phyloP scores from a whole-genome alignment of 2,888 invertebrate genomes.

The Sericinus montela region DNA sequence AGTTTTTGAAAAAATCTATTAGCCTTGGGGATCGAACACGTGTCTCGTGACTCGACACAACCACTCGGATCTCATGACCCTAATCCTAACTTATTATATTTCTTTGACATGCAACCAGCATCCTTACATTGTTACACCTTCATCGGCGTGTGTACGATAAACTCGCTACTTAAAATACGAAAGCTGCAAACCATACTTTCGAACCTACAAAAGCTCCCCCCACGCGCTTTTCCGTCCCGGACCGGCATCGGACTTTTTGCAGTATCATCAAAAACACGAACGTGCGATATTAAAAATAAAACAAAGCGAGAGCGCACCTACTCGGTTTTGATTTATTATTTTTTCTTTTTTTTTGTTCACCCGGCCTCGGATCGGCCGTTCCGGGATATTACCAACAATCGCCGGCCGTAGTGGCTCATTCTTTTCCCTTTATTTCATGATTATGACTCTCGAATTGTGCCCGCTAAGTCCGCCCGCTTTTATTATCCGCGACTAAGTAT shows the following conservation, averaged over 20 bases:
- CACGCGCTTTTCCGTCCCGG: not conserved
- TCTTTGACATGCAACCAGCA: too few relatives aligned
- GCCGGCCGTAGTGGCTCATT: conserved; percentile 32
- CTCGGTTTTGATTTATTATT: conserved; percentile 12
- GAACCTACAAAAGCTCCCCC: not conserved
- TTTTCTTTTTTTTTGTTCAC: too few relatives aligned
- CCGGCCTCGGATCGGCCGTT: conserved; percentile 21
- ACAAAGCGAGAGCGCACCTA: not conserved
- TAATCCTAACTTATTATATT: too few relatives aligned
- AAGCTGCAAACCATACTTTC: too few relatives aligned
- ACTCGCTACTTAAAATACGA: too few relatives aligned
- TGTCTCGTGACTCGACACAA: too few relatives aligned
- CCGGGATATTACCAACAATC: conserved; percentile 25
- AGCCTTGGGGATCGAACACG: too few relatives aligned
- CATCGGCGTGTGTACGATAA: too few relatives aligned
- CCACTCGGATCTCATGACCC: too few relatives aligned
- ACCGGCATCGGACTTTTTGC: not conserved
- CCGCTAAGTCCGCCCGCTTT: conserved; percentile 40
- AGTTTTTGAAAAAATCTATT: too few relatives aligned
- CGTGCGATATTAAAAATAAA: conserved; percentile 18
- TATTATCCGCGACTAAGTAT: conserved; percentile 28
- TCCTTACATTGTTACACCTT: too few relatives aligned
- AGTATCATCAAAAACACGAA: conserved; percentile 9
- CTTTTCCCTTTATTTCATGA: conserved; percentile 48
- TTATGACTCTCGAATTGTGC: conserved; percentile 40